Evolutionary conservation across 2,797 vertebrate genomes (phyloP), one percentile per base, ranked within the genome.

Genomic region (Fundulus diaphanus): DNA sequence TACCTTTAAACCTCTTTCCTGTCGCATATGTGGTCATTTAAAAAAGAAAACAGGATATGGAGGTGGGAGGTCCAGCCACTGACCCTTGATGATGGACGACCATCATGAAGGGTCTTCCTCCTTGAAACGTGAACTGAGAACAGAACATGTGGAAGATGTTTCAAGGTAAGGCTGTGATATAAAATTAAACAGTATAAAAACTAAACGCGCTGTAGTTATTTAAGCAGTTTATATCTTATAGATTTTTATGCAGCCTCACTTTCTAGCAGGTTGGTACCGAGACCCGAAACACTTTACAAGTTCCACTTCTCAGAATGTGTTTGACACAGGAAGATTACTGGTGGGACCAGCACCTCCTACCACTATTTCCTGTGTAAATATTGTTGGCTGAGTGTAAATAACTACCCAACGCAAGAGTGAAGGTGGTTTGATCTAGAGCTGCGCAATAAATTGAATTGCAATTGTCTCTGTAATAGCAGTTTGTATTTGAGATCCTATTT

Each of bases 311-410:
- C 24, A 15, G 22, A 9, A 42, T 3, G 33, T 15, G 24, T 42
- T 65, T 40, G 12, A 65, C 61, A n/a, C 61, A 65, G 35, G 37
- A 65, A n/a, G 61, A 40, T 65, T 40, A 65, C n/a, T n/a, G 22
- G 35, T 40, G 61, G n/a, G 57, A 8, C 35, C 18, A 0, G 18
- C 6, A 3, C 61, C 61, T 40, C 24, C 22, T 65, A 42, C 61
- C 61, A n/a, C 22, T 1, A 6, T 65, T 65, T 65, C 61, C 35
- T 65, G 61, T n/a, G 61, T n/a, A 15, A 65, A 24, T n/a, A 65
- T 54, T 65, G 61, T 40, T 42, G 37, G 61, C 24, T 15, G 24
- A 40, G 33, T 65, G 22, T n/a, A 65, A 65, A 65, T 65, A 24
- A 42, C 35, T 24, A 40, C 35, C 35, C 11, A 65, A n/a, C 42